Conservation (phyloP, 2,113 vertebrate genomes). For the Antigone vipio region DNA sequence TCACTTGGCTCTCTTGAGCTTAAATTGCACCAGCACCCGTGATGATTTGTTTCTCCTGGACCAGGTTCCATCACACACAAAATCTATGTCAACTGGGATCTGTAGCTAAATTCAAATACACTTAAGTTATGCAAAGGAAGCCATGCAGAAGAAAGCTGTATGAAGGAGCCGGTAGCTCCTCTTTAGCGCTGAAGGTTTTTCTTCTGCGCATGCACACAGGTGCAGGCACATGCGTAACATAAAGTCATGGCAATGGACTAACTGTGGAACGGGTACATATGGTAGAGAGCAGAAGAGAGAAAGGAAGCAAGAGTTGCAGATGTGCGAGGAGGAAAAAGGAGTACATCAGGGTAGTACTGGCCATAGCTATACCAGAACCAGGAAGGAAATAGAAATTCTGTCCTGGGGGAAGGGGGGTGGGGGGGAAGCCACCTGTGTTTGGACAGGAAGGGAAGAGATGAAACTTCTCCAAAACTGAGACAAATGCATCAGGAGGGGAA, state of each 20-base stretch:
- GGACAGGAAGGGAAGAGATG: neutral
- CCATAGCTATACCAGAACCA: neutral
- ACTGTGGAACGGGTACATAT: neutral
- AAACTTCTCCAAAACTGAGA: neutral
- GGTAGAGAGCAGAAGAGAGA: neutral
- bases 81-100: accelerated
- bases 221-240: neutral
- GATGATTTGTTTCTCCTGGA: neutral
- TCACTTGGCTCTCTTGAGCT: neutral
- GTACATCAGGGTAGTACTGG: neutral
- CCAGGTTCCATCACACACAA: neutral
- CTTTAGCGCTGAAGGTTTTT: neutral
- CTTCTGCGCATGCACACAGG: neutral
- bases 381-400: neutral
- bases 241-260: neutral
- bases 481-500: neutral
- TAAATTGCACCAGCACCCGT: accelerated
- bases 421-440: neutral
- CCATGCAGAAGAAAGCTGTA: neutral
- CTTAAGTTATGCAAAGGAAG: neutral
- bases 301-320: neutral
- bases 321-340: neutral
- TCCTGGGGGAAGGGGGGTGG: neutral
- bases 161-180: neutral
- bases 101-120: neutral